Conservation (phyloP, 2,113 vertebrate species). For the Cyanoderma ruficeps region DNA sequence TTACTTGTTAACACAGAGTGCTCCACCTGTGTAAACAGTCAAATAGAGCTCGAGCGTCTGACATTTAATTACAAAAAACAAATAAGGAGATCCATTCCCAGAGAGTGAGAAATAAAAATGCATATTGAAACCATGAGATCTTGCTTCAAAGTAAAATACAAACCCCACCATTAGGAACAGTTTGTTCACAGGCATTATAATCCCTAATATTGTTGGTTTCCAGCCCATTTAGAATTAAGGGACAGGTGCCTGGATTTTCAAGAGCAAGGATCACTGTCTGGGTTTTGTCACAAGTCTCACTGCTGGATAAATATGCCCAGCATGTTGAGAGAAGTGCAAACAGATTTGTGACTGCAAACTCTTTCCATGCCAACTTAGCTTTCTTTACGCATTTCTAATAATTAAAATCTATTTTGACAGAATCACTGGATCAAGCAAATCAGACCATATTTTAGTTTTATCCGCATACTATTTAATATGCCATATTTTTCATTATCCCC, state of each 20-base stretch:
- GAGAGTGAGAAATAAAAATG: neutral
- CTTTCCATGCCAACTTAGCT: neutral
- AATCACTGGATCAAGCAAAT: neutral
- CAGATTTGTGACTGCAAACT: neutral
- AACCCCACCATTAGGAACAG: fast-evolving
- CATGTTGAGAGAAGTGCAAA: neutral
- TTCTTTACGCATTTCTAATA: neutral
- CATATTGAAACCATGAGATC: neutral
- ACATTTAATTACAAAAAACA: neutral
- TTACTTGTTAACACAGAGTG: neutral
- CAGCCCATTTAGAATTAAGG: neutral
- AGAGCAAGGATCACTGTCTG: neutral
- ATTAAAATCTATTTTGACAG: neutral
- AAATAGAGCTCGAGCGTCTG: neutral
- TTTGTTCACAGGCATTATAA: neutral
- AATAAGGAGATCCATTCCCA: neutral
- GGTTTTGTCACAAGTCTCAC: neutral
- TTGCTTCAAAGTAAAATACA: neutral
- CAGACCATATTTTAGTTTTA: neutral
- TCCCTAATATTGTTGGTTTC: neutral
- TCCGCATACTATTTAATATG: neutral
- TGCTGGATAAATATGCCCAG: neutral
- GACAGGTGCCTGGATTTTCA: neutral
- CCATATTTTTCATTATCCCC: neutral
- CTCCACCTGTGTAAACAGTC: neutral